A percentile compares a stretch with the other conserved stretches of the same genome.
phyloP scores from a whole-genome alignment of 2,113 vertebrate species.

The Pionites leucogaster region DNA sequence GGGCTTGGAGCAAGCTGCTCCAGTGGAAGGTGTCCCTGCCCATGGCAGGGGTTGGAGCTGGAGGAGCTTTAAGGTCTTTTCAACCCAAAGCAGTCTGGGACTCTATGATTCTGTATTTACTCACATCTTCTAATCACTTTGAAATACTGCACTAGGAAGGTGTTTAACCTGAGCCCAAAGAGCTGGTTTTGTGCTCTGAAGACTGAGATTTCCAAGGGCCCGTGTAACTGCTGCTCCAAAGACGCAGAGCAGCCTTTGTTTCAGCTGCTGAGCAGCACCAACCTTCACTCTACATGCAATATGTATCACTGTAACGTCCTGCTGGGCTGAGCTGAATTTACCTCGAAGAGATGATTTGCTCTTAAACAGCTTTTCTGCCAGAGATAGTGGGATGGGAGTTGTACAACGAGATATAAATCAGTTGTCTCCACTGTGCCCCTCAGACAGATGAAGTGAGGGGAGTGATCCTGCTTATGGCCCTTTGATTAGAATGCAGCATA shows the following conservation, averaged over 20 bases:
- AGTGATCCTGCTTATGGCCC: background rate
- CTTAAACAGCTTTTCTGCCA: background rate
- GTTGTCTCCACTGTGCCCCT: fast-evolving
- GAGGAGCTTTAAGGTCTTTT: background rate
- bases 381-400: background rate
- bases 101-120: background rate
- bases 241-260: background rate
- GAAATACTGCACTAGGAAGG: background rate
- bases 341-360: background rate
- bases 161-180: background rate
- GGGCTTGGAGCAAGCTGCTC: background rate
- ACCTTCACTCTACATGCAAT: no score
- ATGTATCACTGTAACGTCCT: background rate
- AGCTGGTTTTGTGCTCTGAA: background rate
- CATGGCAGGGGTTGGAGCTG: fast-evolving
- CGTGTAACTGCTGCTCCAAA: fast-evolving
- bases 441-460: background rate
- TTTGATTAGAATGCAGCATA: background rate
- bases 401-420: background rate
- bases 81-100: background rate
- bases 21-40: background rate
- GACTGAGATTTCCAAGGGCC: background rate
- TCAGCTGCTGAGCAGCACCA: background rate
- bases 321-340: background rate
- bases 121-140: background rate